Conservation (phyloP, 2,113 vertebrate genomes). For the Phodopus roborovskii region DNA sequence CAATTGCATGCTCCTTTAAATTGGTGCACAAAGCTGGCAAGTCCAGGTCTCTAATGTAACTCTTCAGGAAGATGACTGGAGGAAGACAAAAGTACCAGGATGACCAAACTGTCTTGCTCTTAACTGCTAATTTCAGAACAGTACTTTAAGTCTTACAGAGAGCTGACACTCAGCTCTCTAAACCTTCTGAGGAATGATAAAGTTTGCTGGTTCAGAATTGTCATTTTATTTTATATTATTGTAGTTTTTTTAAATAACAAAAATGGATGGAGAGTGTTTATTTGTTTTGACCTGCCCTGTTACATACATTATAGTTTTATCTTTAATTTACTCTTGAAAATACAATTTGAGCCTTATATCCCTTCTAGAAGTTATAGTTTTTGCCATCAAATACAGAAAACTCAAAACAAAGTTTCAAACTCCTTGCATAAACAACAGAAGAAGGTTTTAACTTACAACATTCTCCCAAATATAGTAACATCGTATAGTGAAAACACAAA, state of each 20-base stretch:
- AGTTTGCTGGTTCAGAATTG: neutral
- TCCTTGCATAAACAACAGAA: neutral
- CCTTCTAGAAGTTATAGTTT: neutral
- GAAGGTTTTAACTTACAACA: neutral
- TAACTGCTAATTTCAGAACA: conserved; percentile 22
- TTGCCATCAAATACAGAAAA: neutral
- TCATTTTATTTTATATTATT: neutral
- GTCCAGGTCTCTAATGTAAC: neutral
- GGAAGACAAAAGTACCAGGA: neutral
- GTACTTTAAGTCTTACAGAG: neutral
- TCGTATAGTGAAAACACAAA: neutral
- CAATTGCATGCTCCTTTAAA: neutral
- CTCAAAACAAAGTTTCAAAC: neutral
- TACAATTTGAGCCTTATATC: neutral
- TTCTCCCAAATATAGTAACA: conserved; percentile 9
- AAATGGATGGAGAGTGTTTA: neutral
- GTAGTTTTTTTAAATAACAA: conserved; percentile 14
- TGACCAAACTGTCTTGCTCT: neutral
- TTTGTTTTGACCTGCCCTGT: neutral
- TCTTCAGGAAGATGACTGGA: neutral
- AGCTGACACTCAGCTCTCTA: neutral
- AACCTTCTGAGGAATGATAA: neutral
- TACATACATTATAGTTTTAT: neutral
- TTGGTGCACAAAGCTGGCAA: neutral
- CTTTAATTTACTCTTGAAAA: neutral